These are phyloP conservation scores for Psylliodes chrysocephalus DNA, from an alignment of 2,888 invertebrate species.

Conservation along the genomic window DNA sequence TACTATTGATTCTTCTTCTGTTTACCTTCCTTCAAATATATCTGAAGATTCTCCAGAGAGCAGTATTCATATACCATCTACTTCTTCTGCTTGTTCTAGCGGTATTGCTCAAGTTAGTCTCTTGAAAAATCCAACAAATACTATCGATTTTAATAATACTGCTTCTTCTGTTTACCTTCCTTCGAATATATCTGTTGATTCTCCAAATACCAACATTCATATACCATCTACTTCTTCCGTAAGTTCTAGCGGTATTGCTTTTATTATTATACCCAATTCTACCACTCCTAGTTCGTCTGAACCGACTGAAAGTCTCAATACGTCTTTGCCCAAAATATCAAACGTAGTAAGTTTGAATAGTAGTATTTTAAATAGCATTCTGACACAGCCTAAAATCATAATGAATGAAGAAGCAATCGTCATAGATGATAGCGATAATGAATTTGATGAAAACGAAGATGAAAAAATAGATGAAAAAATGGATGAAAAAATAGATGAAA, in stretches of 20 bases:
- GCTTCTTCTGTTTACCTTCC: background rate
- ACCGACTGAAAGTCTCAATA: background rate
- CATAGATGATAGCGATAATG: background rate
- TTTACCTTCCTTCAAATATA: background rate
- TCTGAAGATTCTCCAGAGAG: background rate
- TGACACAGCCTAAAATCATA: background rate
- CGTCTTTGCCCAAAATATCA: conserved; percentile 5
- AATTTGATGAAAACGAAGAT: background rate
- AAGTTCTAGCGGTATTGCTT: background rate
- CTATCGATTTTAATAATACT: background rate
- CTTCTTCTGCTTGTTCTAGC: background rate
- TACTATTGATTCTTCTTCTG: background rate
- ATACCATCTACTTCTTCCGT: background rate
- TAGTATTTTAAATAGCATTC: background rate
- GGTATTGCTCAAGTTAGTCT: background rate
- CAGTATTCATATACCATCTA: background rate
- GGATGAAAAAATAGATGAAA: background rate
- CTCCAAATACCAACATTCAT: background rate
- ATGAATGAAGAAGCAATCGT: background rate
- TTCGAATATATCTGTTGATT: background rate
- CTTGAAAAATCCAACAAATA: background rate
- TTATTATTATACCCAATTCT: background rate
- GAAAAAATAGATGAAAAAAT: background rate
- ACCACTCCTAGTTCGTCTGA: background rate
- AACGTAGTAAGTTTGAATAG: conserved; percentile 17